Conservation (phyloP, 2,797 vertebrate species). For the Capromys pilorides region DNA sequence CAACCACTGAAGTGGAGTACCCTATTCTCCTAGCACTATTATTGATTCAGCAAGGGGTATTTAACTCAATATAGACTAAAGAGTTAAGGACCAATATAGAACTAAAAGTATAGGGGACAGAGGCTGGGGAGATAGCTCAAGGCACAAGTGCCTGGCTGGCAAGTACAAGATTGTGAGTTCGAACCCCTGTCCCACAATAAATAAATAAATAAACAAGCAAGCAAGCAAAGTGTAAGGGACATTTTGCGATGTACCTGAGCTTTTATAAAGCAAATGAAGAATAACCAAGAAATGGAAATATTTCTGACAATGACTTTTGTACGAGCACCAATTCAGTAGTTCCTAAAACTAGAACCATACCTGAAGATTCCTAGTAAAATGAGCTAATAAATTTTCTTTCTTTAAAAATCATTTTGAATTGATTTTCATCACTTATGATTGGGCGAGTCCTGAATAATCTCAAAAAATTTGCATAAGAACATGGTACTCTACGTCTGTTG, state of each 20-base stretch:
- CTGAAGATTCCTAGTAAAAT: background rate
- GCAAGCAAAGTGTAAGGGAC: background rate
- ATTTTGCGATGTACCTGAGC: background rate
- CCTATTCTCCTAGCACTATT: background rate
- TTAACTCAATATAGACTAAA: slow-evolving; percentile 29
- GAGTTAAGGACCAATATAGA: background rate
- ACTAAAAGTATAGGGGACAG: background rate
- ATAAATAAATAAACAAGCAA: too few species aligned
- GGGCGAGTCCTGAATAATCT: slow-evolving; percentile 39
- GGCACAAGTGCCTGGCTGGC: too few species aligned
- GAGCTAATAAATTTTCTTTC: background rate
- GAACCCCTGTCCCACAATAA: background rate
- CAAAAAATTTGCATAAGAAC: slow-evolving; percentile 14
- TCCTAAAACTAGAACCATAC: slow-evolving; percentile 53
- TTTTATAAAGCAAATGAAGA: slow-evolving; percentile 3
- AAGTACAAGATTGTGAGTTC: too few species aligned
- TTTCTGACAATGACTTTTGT: slow-evolving; percentile 37
- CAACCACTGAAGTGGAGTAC: background rate
- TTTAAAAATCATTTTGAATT: slow-evolving; percentile 45
- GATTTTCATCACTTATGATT: background rate
- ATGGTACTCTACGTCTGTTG: background rate
- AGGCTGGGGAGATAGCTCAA: background rate
- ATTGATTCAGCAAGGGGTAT: slow-evolving; percentile 10
- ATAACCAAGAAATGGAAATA: slow-evolving; percentile 41
- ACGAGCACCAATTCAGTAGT: slow-evolving; percentile 10